These are phyloP conservation scores for Megamerina dolium DNA, from an alignment of 2,888 invertebrate species.

Conservation along the genomic window DNA sequence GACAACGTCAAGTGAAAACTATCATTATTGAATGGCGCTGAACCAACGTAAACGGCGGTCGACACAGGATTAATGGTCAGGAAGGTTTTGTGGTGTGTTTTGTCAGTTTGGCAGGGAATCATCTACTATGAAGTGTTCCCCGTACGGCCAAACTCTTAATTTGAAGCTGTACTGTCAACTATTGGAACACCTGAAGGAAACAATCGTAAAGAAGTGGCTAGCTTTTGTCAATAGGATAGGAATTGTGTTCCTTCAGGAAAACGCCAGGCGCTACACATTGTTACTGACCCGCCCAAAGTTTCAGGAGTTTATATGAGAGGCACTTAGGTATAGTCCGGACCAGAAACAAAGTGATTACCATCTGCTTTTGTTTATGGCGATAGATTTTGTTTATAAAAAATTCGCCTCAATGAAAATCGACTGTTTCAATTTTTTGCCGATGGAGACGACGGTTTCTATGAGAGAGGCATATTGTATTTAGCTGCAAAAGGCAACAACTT, in stretches of 20 bases:
- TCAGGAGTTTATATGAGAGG: background rate
- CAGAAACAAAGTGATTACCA: too few relatives aligned
- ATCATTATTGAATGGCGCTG: background rate
- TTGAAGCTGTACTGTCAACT: background rate
- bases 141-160: too few relatives aligned
- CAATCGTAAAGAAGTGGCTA: background rate
- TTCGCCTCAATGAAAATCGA: background rate
- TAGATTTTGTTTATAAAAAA: background rate
- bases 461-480: background rate
- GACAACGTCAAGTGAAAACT: background rate
- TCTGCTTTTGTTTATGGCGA: background rate
- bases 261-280: background rate
- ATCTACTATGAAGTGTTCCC: background rate
- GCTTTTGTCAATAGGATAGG: background rate
- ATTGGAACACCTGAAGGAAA: background rate
- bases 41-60: background rate
- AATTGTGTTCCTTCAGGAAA: background rate
- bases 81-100: background rate
- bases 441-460: slow-evolving; percentile 1
- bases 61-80: background rate
- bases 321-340: background rate
- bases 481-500: slow-evolving; percentile 1
- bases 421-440: background rate
- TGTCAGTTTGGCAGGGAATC: background rate
- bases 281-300: background rate